Percentiles rank a stretch among this genome's conserved stretches.
phyloP scores from a whole-genome alignment of 1,140 invertebrate genomes.

The Pachyrhynchus sulphureomaculatus region DNA sequence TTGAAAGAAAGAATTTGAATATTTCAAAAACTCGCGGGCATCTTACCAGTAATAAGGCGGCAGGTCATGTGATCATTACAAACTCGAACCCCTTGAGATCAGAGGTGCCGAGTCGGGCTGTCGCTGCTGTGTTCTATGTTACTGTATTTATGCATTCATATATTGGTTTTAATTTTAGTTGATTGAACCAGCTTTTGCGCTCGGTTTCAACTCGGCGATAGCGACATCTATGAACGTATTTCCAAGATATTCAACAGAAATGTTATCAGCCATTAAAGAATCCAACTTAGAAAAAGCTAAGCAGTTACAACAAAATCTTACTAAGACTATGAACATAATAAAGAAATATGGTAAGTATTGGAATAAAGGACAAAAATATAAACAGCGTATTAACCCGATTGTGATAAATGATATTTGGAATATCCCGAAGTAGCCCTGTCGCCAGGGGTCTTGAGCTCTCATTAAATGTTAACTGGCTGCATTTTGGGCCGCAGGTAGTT shows the following conservation, averaged over 20 bases:
- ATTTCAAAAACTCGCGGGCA: no score
- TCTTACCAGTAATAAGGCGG: no score
- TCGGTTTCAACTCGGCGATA: constrained; percentile 70
- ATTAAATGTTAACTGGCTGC: no score
- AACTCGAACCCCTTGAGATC: no score
- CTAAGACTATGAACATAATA: constrained; percentile 48
- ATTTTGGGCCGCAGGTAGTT: no score
- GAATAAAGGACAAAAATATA: neutral
- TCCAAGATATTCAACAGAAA: constrained; percentile 52
- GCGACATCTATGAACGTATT: constrained; percentile 65
- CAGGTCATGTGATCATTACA: no score
- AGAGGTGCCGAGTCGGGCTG: no score
- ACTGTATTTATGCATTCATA: no score
- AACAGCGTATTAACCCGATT: neutral
- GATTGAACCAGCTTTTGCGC: constrained; percentile 59
- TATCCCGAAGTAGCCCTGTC: no score
- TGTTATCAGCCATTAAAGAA: constrained; percentile 49
- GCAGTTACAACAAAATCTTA: constrained; percentile 54
- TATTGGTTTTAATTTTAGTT: constrained; percentile 57
- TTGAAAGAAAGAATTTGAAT: no score
- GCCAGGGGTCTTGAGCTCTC: no score
- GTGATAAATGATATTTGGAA: neutral
- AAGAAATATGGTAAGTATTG: constrained; percentile 54
- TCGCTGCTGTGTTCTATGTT: no score
- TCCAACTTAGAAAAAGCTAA: constrained; percentile 48